Percentiles rank a stretch among this genome's conserved stretches.
Conservation (phyloP, 1,140 invertebrate genomes). For the Drosophila subobscura region DNA sequence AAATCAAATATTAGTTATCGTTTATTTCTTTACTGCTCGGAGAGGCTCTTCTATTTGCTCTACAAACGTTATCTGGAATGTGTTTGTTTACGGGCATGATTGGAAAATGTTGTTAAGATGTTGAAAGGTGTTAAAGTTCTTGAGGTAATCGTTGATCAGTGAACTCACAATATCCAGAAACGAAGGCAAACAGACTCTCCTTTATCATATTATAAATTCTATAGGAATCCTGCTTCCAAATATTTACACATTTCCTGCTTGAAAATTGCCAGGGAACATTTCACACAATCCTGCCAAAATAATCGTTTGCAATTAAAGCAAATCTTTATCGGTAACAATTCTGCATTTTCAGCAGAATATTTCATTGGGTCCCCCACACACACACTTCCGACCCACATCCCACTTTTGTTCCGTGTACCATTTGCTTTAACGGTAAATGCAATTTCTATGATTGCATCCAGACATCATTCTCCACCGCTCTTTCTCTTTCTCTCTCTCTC, state of each 20-base stretch:
- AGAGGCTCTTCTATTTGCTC: slow-evolving; percentile 26
- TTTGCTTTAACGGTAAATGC: slow-evolving; percentile 70
- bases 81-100: slow-evolving; percentile 24
- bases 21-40: slow-evolving; percentile 14
- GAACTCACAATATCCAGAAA: too few relatives aligned
- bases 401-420: slow-evolving; percentile 26
- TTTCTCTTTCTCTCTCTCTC: background rate
- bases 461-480: slow-evolving; percentile 13
- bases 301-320: slow-evolving; percentile 44
- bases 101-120: background rate
- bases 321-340: slow-evolving; percentile 35
- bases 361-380: slow-evolving; percentile 1
- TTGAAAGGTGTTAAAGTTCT: slow-evolving; percentile 9
- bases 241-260: slow-evolving; percentile 10
- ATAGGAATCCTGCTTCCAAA: slow-evolving; percentile 10
- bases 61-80: slow-evolving; percentile 24
- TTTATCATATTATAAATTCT: too few relatives aligned
- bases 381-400: too few relatives aligned
- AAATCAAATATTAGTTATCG: slow-evolving; percentile 72
- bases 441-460: slow-evolving; percentile 71
- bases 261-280: slow-evolving; percentile 1
- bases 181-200: too few relatives aligned
- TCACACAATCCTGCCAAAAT: slow-evolving; percentile 2
- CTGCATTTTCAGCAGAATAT: slow-evolving; percentile 44
- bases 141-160: too few relatives aligned